These are phyloP conservation scores for Glomeris marginata DNA, from an alignment of 2,888 invertebrate genomes.

Conservation along the genomic window DNA sequence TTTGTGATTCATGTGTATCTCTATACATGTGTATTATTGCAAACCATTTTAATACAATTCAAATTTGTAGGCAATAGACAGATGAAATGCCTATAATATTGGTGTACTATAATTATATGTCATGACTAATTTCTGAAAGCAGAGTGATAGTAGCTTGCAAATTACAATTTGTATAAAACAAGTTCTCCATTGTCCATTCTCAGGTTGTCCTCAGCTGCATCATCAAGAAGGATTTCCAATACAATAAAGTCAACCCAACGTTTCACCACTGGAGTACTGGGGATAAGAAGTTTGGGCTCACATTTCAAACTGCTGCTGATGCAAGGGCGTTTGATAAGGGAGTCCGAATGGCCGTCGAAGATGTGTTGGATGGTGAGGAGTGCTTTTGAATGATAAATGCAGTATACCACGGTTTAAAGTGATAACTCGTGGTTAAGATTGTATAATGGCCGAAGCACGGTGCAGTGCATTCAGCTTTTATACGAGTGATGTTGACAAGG, in stretches of 20 bases:
- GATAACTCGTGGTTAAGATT: neutral
- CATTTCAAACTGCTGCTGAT: constrained; percentile 87
- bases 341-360: constrained; percentile 73
- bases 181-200: constrained; percentile 13
- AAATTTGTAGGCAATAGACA: too few species aligned
- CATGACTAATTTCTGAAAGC: too few species aligned
- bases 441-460: neutral
- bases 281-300: constrained; percentile 85
- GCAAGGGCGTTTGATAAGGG: constrained; percentile 88
- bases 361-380: constrained; percentile 70
- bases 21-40: too few species aligned
- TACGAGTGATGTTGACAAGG: too few species aligned
- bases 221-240: constrained; percentile 89
- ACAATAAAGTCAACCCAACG: constrained; percentile 95
- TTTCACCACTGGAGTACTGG: constrained; percentile 97
- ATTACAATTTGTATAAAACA: neutral
- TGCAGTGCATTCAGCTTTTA: too few species aligned
- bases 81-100: too few species aligned
- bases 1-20: too few species aligned
- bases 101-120: too few species aligned
- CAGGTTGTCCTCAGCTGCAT: constrained; percentile 87
- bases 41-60: too few species aligned
- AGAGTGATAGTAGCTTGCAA: too few species aligned
- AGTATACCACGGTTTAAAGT: neutral
- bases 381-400: neutral